Evolutionary conservation across 1,140 invertebrate genomes (phyloP).

Genomic region (Oreohelix idahoensis): DNA sequence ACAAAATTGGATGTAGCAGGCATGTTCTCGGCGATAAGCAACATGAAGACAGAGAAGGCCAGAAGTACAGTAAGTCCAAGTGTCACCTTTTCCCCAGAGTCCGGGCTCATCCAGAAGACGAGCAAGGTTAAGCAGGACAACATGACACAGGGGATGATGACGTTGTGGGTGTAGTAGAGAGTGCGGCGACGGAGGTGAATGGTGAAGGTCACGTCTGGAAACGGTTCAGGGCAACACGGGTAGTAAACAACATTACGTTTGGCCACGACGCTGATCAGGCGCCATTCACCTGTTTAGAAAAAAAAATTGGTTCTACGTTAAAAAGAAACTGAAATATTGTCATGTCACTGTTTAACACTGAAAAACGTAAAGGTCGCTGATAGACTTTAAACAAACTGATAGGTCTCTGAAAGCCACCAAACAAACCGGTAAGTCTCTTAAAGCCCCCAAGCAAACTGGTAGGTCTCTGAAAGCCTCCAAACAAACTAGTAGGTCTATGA

Average conservation of each 20-base stretch:
- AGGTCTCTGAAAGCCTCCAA: no score
- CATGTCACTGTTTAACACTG: no score
- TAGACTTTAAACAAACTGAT: no score
- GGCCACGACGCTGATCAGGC: constrained; percentile 72
- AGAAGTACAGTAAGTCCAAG: constrained; percentile 67
- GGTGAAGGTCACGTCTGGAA: constrained; percentile 76
- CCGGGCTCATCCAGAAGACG: constrained; percentile 68
- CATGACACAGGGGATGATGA: constrained; percentile 69
- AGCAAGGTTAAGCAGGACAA: constrained; percentile 64
- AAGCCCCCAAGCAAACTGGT: no score
- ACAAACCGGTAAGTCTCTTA: no score
- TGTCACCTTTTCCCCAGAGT: constrained; percentile 67
- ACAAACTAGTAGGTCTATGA: no score
- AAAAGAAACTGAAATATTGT: no score
- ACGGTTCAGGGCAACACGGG: constrained; percentile 74
- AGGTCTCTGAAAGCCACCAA: no score
- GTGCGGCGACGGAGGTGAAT: constrained; percentile 67
- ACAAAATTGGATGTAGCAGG: constrained; percentile 68
- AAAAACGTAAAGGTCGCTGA: no score
- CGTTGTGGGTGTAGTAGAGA: constrained; percentile 68
- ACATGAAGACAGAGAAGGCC: constrained; percentile 72
- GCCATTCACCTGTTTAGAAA: constrained; percentile 76
- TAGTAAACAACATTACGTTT: constrained; percentile 55
- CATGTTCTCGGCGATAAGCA: constrained; percentile 71
- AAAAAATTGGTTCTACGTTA: no score